phyloP scores from a whole-genome alignment of 1,140 invertebrate genomes.

The Dreissena rostriformis region DNA sequence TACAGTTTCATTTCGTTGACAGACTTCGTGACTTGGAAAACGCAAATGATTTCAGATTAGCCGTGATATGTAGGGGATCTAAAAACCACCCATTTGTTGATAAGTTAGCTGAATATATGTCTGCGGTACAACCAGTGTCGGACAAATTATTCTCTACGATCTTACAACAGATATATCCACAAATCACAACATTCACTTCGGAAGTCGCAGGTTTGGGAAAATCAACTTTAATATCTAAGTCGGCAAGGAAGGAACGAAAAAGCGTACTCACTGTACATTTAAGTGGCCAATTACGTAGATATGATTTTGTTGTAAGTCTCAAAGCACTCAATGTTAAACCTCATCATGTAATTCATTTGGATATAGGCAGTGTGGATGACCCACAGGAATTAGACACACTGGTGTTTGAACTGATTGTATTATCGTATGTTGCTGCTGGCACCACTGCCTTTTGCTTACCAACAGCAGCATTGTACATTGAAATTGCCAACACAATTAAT shows the following conservation, averaged over 20 bases:
- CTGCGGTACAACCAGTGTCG: slow-evolving; percentile 12
- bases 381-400: slow-evolving; percentile 47
- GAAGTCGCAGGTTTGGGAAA: slow-evolving; percentile 59
- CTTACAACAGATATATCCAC: slow-evolving; percentile 28
- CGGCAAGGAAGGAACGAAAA: neutral
- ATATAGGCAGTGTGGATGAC: slow-evolving; percentile 46
- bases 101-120: slow-evolving; percentile 18
- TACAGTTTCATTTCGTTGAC: slow-evolving; percentile 51
- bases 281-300: slow-evolving; percentile 24
- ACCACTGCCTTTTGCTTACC: slow-evolving; percentile 15
- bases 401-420: slow-evolving; percentile 56
- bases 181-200: slow-evolving; percentile 44
- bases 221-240: slow-evolving; percentile 36
- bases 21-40: neutral
- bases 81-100: slow-evolving; percentile 45
- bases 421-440: slow-evolving; percentile 36
- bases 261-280: slow-evolving; percentile 49
- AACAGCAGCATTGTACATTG: slow-evolving; percentile 52
- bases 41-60: slow-evolving; percentile 1
- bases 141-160: neutral
- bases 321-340: neutral
- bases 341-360: slow-evolving; percentile 53
- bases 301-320: slow-evolving; percentile 21
- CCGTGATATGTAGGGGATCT: slow-evolving; percentile 40
- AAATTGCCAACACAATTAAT: slow-evolving; percentile 60